Evolutionary conservation across 1,140 invertebrate species (phyloP).

Genomic region (Sitobion miscanthi): DNA sequence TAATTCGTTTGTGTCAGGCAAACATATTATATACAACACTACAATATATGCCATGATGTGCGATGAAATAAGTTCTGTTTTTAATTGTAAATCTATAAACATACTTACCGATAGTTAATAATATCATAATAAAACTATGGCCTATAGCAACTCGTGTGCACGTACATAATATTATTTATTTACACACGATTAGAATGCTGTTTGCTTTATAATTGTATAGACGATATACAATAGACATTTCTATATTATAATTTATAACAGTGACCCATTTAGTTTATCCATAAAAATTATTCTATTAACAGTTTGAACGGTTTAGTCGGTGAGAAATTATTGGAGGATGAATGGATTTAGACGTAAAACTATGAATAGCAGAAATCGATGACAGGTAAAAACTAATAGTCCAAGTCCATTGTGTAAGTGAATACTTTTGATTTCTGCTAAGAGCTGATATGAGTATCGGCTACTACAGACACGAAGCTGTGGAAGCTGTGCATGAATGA

Average conservation of each 20-base stretch:
- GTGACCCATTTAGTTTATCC: background rate
- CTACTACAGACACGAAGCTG: background rate
- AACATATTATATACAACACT: background rate
- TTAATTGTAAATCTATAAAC: background rate
- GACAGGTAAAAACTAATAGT: background rate
- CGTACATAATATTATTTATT: background rate
- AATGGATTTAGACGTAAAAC: background rate
- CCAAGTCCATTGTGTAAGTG: background rate
- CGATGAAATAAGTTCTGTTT: background rate
- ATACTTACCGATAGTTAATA: too few relatives aligned
- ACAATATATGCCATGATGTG: background rate
- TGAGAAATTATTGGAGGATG: background rate
- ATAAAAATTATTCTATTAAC: background rate
- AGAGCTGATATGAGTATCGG: background rate
- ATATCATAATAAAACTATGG: too few relatives aligned
- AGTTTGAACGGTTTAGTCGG: background rate
- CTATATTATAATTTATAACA: too few relatives aligned
- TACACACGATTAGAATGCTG: background rate
- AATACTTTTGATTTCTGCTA: slow-evolving; percentile 27
- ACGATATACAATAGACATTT: too few relatives aligned
- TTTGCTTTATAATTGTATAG: background rate
- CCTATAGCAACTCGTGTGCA: too few relatives aligned
- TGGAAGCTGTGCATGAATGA: background rate
- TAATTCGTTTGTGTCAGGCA: background rate
- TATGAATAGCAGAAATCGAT: slow-evolving; percentile 20